Base-by-base conservation (phyloP, 2,797 vertebrate genomes). In the Characodon lateralis region DNA sequence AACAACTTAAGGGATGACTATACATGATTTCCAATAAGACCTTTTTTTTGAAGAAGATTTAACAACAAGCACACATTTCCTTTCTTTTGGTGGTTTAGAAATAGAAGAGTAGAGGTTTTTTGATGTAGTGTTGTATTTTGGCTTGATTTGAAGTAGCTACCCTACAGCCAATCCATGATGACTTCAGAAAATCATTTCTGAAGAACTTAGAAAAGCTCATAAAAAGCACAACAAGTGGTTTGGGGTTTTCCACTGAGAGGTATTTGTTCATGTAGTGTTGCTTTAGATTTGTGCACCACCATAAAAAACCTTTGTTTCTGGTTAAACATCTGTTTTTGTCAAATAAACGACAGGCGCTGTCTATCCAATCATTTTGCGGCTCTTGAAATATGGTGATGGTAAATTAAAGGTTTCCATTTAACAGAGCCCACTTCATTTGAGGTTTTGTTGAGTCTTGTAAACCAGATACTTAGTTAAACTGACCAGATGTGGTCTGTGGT, bases 341-440 rank as follows among this genome's bases (percentile, higher is more conserved):
- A 71, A 72, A 39, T 56, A 14, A 84, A 39, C 8, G 14, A 53
- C 72, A 58, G 53, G 24, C 56, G 53, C 56, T 8, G 43, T 78
- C 69, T 59, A 8, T 77, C 77, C 74, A 85, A 76, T 81, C 81
- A 84, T 28, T 63, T 72, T 2, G 51, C 58, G 78, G 71, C 81
- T 80, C 28, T 71, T 72, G 58, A 84, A 80, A 78, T 80, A 85
- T 55, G 77, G 53, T 63, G 59, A 24, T 72, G 77, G 85, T 74
- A 81, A 89, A 85, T 82, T 58, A 87, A 88, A 79, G 68, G 72
- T 69, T 71, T 76, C 22, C 26, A 20, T 76, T 82, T 78, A 53
- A 51, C 46, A 72, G 22, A 24, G 73, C 73, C 68, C 73, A 58
- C 68, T 83, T 85, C 74, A 86, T 85, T 83, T 74, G 56, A 78